Evolutionary conservation across 2,797 vertebrate species (phyloP).

Genomic region (Pipistrellus kuhlii): DNA sequence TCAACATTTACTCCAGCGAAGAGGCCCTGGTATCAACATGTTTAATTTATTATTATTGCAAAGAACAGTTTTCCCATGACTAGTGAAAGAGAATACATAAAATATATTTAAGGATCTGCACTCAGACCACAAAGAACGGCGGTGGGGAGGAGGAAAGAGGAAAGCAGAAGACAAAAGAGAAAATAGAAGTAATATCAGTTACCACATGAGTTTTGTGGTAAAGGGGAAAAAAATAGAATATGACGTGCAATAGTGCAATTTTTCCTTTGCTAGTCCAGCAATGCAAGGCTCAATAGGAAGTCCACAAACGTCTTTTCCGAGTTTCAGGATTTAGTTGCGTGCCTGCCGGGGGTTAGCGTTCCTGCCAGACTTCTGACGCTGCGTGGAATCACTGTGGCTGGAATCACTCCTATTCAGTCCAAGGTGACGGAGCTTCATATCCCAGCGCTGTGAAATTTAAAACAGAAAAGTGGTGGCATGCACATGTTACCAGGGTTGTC

Average conservation of each 20-base stretch:
- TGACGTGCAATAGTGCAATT: constrained; percentile 98
- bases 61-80: constrained; percentile 79
- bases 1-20: constrained; percentile 60
- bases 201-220: constrained; percentile 88
- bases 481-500: background rate
- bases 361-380: constrained; percentile 81
- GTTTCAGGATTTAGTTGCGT: constrained; percentile 83
- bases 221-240: constrained; percentile 87
- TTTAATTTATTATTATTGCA: constrained; percentile 79
- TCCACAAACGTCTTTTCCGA: constrained; percentile 71
- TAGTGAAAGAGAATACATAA: constrained; percentile 81
- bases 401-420: constrained; percentile 87
- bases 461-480: background rate
- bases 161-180: constrained; percentile 82
- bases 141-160: background rate
- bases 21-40: constrained; percentile 59
- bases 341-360: constrained; percentile 83
- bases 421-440: constrained; percentile 88
- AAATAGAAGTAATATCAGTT: constrained; percentile 90
- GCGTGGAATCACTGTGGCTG: constrained; percentile 71
- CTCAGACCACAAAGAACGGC: constrained; percentile 73
- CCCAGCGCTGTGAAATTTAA: constrained; percentile 90
- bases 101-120: constrained; percentile 89
- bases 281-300: constrained; percentile 85
- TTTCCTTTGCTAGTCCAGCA: constrained; percentile 88